Percentiles rank a stretch among this genome's conserved stretches.
Conservation (phyloP, 2,113 vertebrate genomes). For the Isichthys henryi region DNA sequence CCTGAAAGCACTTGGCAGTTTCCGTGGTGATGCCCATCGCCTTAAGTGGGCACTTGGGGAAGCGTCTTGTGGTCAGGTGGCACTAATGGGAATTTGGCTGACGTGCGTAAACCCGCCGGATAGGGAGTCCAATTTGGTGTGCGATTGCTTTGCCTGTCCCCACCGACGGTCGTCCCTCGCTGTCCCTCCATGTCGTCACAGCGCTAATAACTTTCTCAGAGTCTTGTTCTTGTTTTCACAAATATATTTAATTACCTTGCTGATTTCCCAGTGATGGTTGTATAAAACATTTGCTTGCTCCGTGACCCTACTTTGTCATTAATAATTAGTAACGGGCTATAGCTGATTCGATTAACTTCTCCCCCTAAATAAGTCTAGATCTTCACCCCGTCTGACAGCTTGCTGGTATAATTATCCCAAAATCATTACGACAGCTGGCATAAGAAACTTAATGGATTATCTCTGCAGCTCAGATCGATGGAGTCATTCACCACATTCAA, state of each 20-base stretch:
- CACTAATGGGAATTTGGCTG: background rate
- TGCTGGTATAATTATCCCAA: background rate
- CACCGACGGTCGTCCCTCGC: background rate
- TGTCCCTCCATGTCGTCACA: background rate
- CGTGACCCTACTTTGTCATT: background rate
- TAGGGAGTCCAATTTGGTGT: background rate
- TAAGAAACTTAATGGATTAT: background rate
- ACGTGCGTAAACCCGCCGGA: background rate
- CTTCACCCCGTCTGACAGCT: background rate
- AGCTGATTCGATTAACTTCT: background rate
- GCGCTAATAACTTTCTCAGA: background rate
- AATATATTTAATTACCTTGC: background rate
- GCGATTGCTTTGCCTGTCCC: background rate
- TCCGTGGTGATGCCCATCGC: too few relatives aligned
- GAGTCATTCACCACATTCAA: background rate
- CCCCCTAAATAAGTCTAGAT: background rate
- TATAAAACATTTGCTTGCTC: background rate
- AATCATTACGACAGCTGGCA: background rate
- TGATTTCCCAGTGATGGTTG: background rate
- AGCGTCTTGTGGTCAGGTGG: background rate
- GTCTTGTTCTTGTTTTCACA: background rate
- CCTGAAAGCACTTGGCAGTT: too few relatives aligned
- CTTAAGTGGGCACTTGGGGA: background rate
- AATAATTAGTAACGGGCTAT: background rate
- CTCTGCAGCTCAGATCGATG: background rate